Evolutionary conservation across 2,888 invertebrate genomes (phyloP), one percentile per base, ranked within the genome.

Genomic region (Esperia sulphurella): DNA sequence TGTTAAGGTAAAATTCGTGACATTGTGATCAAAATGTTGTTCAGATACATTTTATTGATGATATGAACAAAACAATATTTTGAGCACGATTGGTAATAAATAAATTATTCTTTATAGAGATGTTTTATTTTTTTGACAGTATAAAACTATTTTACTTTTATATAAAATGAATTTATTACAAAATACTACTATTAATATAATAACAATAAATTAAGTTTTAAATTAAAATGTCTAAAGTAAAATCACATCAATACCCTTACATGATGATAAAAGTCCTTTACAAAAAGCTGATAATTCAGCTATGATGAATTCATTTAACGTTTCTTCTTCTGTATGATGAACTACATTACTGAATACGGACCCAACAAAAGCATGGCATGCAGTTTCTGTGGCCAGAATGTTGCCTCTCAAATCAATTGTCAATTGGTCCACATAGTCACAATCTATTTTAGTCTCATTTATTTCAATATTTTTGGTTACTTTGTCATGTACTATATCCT

Each of bases 11-110:
- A 12, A 39, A 14, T 13, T 13, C 8, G 12, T 40, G 41, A 65
- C 71, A 76, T 89, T 89, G 88, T 89, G 89, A 75, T 68, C 85
- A 75, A 79, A 71, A 89, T 88, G 57, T 77, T 82, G 80, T 64
- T 39, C 50, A n/a, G 8, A 35, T 31, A 10, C 10, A 31, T 31
- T 10, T 35, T n/a, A 35, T 10, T 35, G 5, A 35, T 6, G 35
- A n/a, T 35, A 35, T 35, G n/a, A 35, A 35, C 49, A 33, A 13
- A 49, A 65, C 76, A 79, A 71, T 81, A 88, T 87, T 86, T 80
- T 79, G 80, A 77, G 73, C 88, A 88, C 88, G 88, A 89, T 73
- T 61, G 14, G 2, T 14, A 14, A 14, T 13, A n/a, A 39, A 71
- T 67, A 75, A 73, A 74, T 68, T 68, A 69, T 71, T 69, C 60